Base-by-base conservation (phyloP, 1,140 invertebrate genomes). In the Rhysida immarginata region DNA sequence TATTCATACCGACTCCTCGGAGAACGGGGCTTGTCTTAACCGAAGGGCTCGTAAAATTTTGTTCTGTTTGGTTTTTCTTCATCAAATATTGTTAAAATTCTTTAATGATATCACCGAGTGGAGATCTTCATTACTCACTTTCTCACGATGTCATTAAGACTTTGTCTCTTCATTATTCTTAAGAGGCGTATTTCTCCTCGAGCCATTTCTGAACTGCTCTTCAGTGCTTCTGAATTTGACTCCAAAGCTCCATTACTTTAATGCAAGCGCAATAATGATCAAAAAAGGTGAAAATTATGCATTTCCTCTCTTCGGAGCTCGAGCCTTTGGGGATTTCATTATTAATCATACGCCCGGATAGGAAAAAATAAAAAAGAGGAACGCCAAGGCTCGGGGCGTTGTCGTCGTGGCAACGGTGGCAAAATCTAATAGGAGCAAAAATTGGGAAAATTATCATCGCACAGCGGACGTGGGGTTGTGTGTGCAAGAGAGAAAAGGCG, bases 221-320 rank as follows among this genome's bases (percentile, higher is more conserved):
- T 51, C 11, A 23, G 27, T 5, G 51, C 51, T 35, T 53, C 24
- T 42, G 27, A 53, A 53, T 53, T 35, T 35, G 25, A 53, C 51
- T 18, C 51, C 26, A 35, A 29, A 5, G 51, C 25, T 53, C 51
- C 51, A 53, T 53, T 53, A 46, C 44, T 46, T 46, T 46, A 46
- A 46, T 26, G 20, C 48, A 50, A 25, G 20, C 48, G 8, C 18
- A 50, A 26, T 26, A 23, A 23, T 26, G 18, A 25, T 29, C 16
- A 46, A 55, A 55, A 45, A 55, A 55, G 46, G 54, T 44, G 45
- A 50, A 56, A 49, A 50, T 56, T 56, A 49, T 49, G 45, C 26
- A 49, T 46, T 46, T 46, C 44, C 54, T 45, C 35, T 54, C 55
- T 58, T 50, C 42, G 20, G 23, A 25, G 26, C 25, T 41, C 49